Conservation (phyloP, 2,113 vertebrate species). For the Pseudopodoces humilis region DNA sequence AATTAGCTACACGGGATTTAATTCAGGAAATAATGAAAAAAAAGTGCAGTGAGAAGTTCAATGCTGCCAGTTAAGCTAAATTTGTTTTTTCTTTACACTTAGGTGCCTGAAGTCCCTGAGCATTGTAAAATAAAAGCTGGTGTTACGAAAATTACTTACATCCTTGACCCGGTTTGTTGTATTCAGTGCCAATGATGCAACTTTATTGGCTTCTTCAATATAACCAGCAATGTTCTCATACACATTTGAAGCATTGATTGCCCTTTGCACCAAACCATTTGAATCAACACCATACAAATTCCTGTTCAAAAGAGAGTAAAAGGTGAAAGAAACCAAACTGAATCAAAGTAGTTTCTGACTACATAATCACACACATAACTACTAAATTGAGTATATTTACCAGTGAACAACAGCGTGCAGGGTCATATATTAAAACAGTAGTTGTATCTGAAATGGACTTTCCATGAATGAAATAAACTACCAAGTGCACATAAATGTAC, state of each 20-base stretch:
- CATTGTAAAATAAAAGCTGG: neutral
- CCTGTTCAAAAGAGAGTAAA: constrained; percentile 36
- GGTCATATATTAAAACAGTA: neutral
- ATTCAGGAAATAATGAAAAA: neutral
- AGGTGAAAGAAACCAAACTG: neutral
- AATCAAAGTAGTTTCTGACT: neutral
- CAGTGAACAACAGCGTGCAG: neutral
- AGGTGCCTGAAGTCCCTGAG: neutral
- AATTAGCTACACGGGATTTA: neutral
- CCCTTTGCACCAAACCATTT: constrained; percentile 92
- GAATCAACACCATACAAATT: constrained; percentile 84
- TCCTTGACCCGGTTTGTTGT: constrained; percentile 83
- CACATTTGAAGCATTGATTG: constrained; percentile 90
- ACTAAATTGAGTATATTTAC: neutral
- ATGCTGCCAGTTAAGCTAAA: neutral
- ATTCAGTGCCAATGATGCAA: constrained; percentile 77
- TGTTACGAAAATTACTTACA: constrained; percentile 72
- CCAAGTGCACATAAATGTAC: neutral
- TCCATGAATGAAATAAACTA: neutral
- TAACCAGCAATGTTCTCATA: constrained; percentile 91
- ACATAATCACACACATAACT: neutral
- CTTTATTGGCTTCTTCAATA: constrained; percentile 83
- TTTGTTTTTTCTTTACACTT: neutral
- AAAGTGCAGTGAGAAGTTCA: neutral
- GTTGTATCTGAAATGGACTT: neutral